These are phyloP conservation scores for Brachystomella parvula DNA, from an alignment of 1,140 invertebrate species.

Conservation along the genomic window DNA sequence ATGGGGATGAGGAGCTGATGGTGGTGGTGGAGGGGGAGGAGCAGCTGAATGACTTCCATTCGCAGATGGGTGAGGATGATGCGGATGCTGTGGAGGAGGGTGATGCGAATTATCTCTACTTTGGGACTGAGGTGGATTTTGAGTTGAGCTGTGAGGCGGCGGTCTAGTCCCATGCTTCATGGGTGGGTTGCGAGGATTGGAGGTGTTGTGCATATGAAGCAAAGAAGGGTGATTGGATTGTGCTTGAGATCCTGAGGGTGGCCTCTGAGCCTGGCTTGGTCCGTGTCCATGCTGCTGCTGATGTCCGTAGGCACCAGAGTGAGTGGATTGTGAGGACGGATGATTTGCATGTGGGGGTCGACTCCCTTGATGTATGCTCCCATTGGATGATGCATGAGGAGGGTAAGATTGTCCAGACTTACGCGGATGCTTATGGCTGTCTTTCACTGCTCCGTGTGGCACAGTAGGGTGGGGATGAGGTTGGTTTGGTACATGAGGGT, in stretches of 20 bases:
- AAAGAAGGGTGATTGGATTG: background rate
- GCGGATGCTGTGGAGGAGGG: background rate
- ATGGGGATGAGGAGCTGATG: background rate
- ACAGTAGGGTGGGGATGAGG: background rate
- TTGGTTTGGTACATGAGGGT: background rate
- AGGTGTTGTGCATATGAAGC: conserved; percentile 7
- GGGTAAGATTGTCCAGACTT: conserved; percentile 13
- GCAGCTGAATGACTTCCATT: background rate
- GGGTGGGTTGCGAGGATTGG: background rate
- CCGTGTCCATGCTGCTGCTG: conserved; percentile 19
- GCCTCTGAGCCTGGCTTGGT: background rate
- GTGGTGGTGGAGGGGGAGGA: background rate
- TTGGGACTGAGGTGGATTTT: conserved; percentile 12
- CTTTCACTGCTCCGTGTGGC: background rate
- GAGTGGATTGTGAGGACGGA: conserved; percentile 15
- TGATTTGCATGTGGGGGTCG: conserved; percentile 4
- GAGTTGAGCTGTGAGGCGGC: conserved; percentile 21
- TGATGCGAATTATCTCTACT: conserved; percentile 7
- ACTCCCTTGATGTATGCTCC: background rate
- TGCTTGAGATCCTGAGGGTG: conserved; percentile 3
- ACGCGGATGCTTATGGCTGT: background rate
- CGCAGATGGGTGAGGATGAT: background rate
- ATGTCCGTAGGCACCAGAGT: conserved; percentile 15
- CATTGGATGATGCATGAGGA: background rate
- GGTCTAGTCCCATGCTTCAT: conserved; percentile 10